Evolutionary conservation across 37 sponge, comb jelly and placozoan genomes (phyloP).

Genomic region (Mnemiopsis leidyi): DNA sequence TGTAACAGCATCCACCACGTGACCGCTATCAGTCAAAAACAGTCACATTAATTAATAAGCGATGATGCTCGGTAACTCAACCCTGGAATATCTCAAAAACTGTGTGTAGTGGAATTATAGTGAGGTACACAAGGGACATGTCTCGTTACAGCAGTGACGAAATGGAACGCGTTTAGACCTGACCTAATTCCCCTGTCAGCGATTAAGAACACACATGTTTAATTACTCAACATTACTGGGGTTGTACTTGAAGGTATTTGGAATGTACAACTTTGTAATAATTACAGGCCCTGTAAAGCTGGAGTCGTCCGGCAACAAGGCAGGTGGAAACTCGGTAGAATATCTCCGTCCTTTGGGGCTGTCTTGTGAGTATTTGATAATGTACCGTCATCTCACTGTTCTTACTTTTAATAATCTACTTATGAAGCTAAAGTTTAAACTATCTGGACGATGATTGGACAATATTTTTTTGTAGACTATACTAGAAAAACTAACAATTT

Average conservation of each 20-base stretch:
- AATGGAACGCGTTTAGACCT: background rate
- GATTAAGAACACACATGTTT: background rate
- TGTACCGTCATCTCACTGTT: too few relatives aligned
- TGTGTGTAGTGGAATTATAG: too few relatives aligned
- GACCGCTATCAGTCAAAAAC: background rate
- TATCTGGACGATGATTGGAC: too few relatives aligned
- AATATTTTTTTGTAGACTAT: background rate
- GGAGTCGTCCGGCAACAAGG: background rate
- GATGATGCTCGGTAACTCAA: background rate
- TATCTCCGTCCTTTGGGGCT: constrained; percentile 18
- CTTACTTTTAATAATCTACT: too few relatives aligned
- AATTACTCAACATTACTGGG: too few relatives aligned
- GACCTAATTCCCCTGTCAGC: background rate
- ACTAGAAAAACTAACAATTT: too few relatives aligned
- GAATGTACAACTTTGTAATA: background rate
- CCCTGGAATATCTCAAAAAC: background rate
- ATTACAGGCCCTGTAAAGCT: constrained; percentile 10
- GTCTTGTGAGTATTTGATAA: constrained; percentile 32
- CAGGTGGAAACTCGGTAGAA: background rate
- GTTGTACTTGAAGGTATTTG: background rate
- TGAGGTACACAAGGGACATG: too few relatives aligned
- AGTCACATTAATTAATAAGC: background rate
- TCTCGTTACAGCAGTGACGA: background rate
- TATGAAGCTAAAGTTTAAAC: too few relatives aligned
- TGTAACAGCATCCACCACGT: background rate